Conservation (phyloP, 2,113 vertebrate genomes). For the Pao palembangensis region DNA sequence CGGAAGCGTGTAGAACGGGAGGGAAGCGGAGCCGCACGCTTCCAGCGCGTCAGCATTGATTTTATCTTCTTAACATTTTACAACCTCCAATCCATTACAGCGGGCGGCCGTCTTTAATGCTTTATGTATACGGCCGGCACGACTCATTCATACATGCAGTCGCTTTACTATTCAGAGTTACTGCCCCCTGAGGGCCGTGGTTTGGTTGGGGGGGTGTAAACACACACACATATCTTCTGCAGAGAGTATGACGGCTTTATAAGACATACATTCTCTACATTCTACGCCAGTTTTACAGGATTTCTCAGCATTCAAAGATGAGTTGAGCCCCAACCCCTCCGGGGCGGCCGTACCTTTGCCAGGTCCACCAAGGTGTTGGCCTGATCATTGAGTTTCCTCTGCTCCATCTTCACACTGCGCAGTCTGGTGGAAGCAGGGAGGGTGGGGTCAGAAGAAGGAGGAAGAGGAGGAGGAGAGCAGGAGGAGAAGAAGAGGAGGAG, state of each 20-base stretch:
- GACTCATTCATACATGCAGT: slow-evolving; percentile 53
- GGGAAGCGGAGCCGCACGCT: slow-evolving; percentile 7
- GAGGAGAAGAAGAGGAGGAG: neutral
- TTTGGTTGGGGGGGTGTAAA: slow-evolving; percentile 5
- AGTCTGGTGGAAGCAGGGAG: slow-evolving; percentile 76
- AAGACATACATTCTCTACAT: too few species aligned
- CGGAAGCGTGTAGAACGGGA: slow-evolving; percentile 6
- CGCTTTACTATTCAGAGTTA: slow-evolving; percentile 34
- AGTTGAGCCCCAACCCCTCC: neutral
- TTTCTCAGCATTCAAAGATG: neutral
- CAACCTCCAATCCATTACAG: slow-evolving; percentile 46
- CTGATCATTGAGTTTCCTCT: slow-evolving; percentile 88
- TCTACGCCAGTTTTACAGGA: neutral
- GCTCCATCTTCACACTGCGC: slow-evolving; percentile 91
- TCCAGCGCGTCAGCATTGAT: slow-evolving; percentile 62
- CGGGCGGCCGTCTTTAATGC: slow-evolving; percentile 33
- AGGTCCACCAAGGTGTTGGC: slow-evolving; percentile 87
- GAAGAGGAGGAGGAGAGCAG: neutral
- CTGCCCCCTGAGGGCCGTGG: slow-evolving; percentile 12
- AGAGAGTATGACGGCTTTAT: neutral
- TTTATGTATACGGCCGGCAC: slow-evolving; percentile 39
- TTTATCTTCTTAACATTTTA: slow-evolving; percentile 55
- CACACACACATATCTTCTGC: neutral
- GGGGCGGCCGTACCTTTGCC: slow-evolving; percentile 77
- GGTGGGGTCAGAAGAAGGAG: slow-evolving; percentile 23